Conservation (phyloP, 2,113 vertebrate species). For the Accipiter virgatus region DNA sequence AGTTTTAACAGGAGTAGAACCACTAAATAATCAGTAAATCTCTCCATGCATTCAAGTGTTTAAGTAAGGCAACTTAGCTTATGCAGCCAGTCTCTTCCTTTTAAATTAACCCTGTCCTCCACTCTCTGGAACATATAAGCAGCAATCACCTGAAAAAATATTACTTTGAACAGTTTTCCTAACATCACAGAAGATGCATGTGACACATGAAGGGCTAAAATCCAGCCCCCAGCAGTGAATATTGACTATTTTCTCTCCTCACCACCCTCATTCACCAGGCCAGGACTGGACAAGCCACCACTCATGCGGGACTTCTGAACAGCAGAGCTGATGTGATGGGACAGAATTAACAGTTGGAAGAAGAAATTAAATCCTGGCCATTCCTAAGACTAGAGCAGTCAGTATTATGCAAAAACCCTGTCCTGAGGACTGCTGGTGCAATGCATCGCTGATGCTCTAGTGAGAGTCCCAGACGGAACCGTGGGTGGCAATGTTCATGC, state of each 20-base stretch:
- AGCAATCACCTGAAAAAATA: not conserved
- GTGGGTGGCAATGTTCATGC: not conserved
- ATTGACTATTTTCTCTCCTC: not conserved
- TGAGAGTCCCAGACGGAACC: not conserved
- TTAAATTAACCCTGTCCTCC: not conserved
- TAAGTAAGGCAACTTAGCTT: not conserved
- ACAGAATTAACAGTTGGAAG: not conserved
- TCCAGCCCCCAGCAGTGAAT: not conserved
- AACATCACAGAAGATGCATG: not conserved
- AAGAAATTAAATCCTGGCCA: not conserved
- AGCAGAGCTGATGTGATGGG: not conserved
- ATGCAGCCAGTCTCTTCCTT: not conserved
- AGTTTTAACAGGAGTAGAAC: not conserved
- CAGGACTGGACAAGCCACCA: not conserved
- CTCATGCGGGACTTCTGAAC: rapidly evolving
- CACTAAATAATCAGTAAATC: not conserved
- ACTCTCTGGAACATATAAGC: not conserved
- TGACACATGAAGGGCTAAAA: not conserved
- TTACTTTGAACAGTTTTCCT: not conserved
- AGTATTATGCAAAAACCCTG: not conserved
- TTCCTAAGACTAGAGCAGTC: not conserved
- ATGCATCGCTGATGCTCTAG: not conserved
- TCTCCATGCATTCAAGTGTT: not conserved
- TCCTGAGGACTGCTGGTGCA: not conserved
- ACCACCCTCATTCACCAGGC: not conserved